Conservation (phyloP, 2,113 vertebrate species). For the Etia nguti region DNA sequence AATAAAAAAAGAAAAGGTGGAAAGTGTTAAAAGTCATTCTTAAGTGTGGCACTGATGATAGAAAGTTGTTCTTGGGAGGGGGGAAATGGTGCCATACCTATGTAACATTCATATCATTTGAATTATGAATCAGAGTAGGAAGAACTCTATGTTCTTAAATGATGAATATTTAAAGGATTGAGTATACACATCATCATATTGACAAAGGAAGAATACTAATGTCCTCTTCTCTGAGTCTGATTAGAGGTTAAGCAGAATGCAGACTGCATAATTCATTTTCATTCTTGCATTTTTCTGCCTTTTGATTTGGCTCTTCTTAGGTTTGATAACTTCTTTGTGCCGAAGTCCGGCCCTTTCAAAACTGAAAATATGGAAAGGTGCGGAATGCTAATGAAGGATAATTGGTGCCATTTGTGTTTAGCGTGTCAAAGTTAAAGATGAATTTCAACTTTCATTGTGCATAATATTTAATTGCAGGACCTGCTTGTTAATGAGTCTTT, state of each 20-base stretch:
- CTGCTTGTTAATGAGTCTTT: not conserved
- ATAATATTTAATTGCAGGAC: not conserved
- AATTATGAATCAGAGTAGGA: slow-evolving; percentile 78
- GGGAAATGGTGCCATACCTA: slow-evolving; percentile 64
- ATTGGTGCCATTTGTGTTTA: slow-evolving; percentile 49
- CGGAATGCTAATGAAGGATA: slow-evolving; percentile 47
- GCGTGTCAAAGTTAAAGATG: slow-evolving; percentile 35
- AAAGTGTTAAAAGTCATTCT: slow-evolving; percentile 58
- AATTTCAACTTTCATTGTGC: slow-evolving; percentile 3
- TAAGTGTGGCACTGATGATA: slow-evolving; percentile 57
- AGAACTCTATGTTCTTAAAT: slow-evolving; percentile 69
- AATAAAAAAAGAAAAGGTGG: not conserved
- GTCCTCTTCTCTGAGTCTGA: slow-evolving; percentile 67
- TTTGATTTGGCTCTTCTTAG: slow-evolving; percentile 56
- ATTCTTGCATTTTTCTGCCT: slow-evolving; percentile 62
- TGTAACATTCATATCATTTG: slow-evolving; percentile 79
- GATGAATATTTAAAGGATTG: slow-evolving; percentile 79
- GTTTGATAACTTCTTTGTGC: slow-evolving; percentile 47
- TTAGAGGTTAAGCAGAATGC: slow-evolving; percentile 77
- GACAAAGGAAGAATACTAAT: slow-evolving; percentile 80
- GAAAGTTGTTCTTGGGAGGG: slow-evolving; percentile 56
- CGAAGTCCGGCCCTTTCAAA: slow-evolving; percentile 18
- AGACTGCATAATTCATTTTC: slow-evolving; percentile 77
- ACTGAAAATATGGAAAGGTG: slow-evolving; percentile 2
- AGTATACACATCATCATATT: slow-evolving; percentile 80